Evolutionary conservation across 2,113 vertebrate species (phyloP), one percentile per base, ranked within the genome.

Genomic region (Phalacrocorax brasilianus): DNA sequence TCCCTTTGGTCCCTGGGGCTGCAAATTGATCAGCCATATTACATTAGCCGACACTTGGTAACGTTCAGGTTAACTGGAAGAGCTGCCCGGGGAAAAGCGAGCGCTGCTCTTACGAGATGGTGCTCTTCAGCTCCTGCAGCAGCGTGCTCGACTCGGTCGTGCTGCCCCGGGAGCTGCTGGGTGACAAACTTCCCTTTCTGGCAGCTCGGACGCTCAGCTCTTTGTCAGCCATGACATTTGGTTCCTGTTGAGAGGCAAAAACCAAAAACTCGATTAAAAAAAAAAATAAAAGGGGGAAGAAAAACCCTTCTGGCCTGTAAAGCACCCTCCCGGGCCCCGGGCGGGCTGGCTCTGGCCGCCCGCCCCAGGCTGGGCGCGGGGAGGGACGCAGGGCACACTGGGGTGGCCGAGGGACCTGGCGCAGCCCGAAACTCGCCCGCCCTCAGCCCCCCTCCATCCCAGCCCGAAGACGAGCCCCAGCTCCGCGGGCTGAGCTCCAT

Each of bases 91-190:
- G 53, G 26, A 7, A 6, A 42, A 26, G 58, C 5, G 4, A 17
- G 72, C 1, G 14, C 21, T 1, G 61, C 27, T 74, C 95, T 94
- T 91, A 96, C 95, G 94, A 95, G 92, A 96, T 94, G 91, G 3
- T 81, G 73, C 91, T 14, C 17, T 8, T 55, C 20, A 96, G 92
- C 77, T 91, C 85, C 91, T 95, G 94, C 26, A 96, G 94, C 81
- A 96, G 55, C 3, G 77, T 87, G 94, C 77, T 87, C 1, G 88
- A 42, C 77, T 95, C 92, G 1, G 68, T 14, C 6, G 40, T 2
- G 53, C 80, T 1, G 63, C 59, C 74, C 73, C 49, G 92, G 14
- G 45, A 62, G 22, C 45, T 5, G 20, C 66, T 7, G 3, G 94
- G 68, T 0, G 90, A 86, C 87, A 80, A 47, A 17, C 66, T 20